Evolutionary conservation across 2,113 vertebrate genomes (phyloP), one percentile per base, ranked within the genome.

Genomic region (Oreochromis tanganicae): DNA sequence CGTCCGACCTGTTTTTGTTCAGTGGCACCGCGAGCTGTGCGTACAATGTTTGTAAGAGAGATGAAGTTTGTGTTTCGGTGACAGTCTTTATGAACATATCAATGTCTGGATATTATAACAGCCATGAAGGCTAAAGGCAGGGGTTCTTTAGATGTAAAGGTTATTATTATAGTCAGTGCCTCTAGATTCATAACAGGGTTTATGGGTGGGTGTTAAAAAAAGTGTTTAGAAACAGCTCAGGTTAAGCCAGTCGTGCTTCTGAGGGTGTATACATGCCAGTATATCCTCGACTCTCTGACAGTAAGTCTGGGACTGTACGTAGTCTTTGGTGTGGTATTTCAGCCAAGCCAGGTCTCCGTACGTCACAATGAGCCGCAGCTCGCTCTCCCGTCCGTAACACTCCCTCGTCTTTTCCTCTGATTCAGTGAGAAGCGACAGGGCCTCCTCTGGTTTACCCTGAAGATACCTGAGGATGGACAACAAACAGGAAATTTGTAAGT

Each of bases 261-360:
- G 21, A 75, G 14, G 3, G 13, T 11, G 71, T 57, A 12, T 13
- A 36, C 57, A 0, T 32, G 82, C 85, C 41, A 87, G 80, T 10
- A 87, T 83, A 27, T 87, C 68, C 32, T 55, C 11, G 2, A 78
- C 80, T 79, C 43, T 83, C 19, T 87, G 81, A 38, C 71, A 87
- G 56, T 84, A 80, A 16, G 3, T 36, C 11, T 56, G 48, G 4
- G 86, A 79, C 73, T 84, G 14, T 12, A 0, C 8, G 4, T 38
- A 27, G 52, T 84, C 52, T 73, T 54, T 1, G 1, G 12, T 88
- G 75, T 84, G 61, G 38, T 88, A 88, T 13, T 81, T 81, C 14
- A 88, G 14, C 82, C 87, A 87, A 59, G 86, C 86, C 81, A 87
- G 34, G 48, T 87, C 86, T 80, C 86, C 86, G 1, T 84, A 84